Evolutionary conservation across 2,888 invertebrate species (phyloP).

Genomic region (Philopedon plagiatum): DNA sequence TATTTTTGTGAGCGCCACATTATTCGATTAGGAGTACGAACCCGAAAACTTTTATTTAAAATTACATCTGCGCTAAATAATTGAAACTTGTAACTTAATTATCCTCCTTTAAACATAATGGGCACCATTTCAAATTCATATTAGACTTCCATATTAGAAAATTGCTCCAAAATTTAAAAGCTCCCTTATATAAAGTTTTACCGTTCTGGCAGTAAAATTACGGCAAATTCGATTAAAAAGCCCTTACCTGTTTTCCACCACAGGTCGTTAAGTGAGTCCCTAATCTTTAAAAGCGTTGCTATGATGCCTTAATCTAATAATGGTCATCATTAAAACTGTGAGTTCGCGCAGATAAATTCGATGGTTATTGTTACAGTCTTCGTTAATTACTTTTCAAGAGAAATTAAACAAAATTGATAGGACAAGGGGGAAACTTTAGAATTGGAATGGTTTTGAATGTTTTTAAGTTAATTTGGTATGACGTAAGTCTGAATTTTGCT

Average conservation of each 20-base stretch:
- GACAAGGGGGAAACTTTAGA: conserved; percentile 32
- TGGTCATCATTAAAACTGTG: conserved; percentile 63
- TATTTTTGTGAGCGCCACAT: no score
- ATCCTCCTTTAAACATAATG: conserved; percentile 14
- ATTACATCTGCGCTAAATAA: not conserved
- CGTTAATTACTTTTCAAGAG: conserved; percentile 59
- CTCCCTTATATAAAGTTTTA: conserved; percentile 57
- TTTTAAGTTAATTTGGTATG: conserved; percentile 3
- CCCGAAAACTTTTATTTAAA: not conserved
- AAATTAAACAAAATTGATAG: conserved; percentile 63
- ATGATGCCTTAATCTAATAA: conserved; percentile 64
- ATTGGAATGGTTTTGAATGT: conserved; percentile 4
- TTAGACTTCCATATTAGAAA: conserved; percentile 54
- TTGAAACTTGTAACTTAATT: conserved; percentile 6
- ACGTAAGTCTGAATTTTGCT: not conserved
- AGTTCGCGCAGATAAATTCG: conserved; percentile 60
- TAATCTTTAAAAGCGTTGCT: conserved; percentile 63
- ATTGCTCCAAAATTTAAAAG: conserved; percentile 55
- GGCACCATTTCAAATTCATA: conserved; percentile 23
- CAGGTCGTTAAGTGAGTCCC: conserved; percentile 57
- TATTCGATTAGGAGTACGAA: no score
- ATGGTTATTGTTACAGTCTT: conserved; percentile 63
- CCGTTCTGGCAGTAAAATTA: conserved; percentile 58
- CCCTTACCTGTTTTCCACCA: conserved; percentile 61
- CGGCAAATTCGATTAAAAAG: conserved; percentile 61